phyloP scores from a whole-genome alignment of 1,140 invertebrate genomes.

The Pogonognathellus flavescens region DNA sequence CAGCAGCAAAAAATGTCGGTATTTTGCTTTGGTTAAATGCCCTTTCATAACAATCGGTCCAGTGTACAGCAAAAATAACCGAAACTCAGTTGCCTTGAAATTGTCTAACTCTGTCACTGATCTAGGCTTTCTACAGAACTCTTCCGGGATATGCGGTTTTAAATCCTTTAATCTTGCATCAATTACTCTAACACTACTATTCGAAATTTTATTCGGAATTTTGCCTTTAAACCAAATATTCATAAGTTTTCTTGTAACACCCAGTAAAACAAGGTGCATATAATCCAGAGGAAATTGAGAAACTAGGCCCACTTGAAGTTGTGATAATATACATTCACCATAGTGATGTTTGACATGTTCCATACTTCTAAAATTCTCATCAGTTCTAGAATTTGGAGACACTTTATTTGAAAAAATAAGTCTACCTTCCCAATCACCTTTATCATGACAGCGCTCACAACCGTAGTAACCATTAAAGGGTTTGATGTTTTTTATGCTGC shows the following conservation, averaged over 20 bases:
- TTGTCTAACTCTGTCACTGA: slow-evolving; percentile 68
- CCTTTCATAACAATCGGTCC: too few species aligned
- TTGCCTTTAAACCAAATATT: slow-evolving; percentile 39
- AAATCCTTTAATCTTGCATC: background rate
- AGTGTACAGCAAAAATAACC: slow-evolving; percentile 71
- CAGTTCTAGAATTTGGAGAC: background rate
- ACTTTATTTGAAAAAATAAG: background rate
- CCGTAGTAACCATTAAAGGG: slow-evolving; percentile 45
- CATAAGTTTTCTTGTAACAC: slow-evolving; percentile 52
- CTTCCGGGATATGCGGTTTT: slow-evolving; percentile 65
- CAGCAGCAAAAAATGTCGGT: too few species aligned
- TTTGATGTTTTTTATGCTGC: slow-evolving; percentile 34
- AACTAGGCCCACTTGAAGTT: slow-evolving; percentile 35
- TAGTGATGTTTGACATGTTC: slow-evolving; percentile 53
- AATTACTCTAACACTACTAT: background rate
- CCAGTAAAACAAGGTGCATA: slow-evolving; percentile 54
- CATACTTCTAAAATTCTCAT: background rate
- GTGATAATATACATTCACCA: background rate
- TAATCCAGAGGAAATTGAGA: slow-evolving; percentile 50
- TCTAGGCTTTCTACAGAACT: slow-evolving; percentile 70
- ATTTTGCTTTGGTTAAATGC: too few species aligned
- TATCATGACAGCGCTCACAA: slow-evolving; percentile 40
- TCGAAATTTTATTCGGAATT: background rate
- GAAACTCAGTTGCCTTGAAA: slow-evolving; percentile 73
- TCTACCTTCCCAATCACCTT: background rate